A percentile compares a stretch with the other conserved stretches of the same genome.
Conservation (phyloP, 1,140 invertebrate species). For the Formica exsecta region DNA sequence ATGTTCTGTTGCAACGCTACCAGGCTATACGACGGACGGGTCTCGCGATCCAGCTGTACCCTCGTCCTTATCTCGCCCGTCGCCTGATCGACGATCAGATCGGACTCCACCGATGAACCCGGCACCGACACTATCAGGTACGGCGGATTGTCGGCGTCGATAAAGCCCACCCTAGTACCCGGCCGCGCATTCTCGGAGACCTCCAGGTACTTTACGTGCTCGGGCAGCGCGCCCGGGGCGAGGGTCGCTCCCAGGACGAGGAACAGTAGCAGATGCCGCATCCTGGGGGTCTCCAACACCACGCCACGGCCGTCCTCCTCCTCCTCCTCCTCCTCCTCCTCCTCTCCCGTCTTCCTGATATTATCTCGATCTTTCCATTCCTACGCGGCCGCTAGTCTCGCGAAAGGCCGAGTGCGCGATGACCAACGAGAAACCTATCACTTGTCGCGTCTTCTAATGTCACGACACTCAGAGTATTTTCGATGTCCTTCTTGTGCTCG, state of each 20-base stretch:
- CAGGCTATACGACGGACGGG: slow-evolving; percentile 93
- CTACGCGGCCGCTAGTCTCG: slow-evolving; percentile 62
- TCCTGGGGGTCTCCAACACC: slow-evolving; percentile 78
- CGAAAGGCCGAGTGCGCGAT: slow-evolving; percentile 42
- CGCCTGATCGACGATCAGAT: slow-evolving; percentile 94
- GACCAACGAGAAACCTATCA: not conserved
- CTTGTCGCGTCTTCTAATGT: not conserved
- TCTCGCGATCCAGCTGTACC: slow-evolving; percentile 95
- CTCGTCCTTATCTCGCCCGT: slow-evolving; percentile 97
- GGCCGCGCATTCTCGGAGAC: slow-evolving; percentile 94
- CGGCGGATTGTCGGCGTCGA: slow-evolving; percentile 91
- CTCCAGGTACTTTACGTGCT: slow-evolving; percentile 93
- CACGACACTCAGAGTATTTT: not conserved
- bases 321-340: slow-evolving; percentile 73
- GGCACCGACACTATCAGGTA: slow-evolving; percentile 95
- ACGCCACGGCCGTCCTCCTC: slow-evolving; percentile 61
- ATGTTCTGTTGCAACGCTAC: slow-evolving; percentile 95
- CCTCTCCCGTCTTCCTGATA: slow-evolving; percentile 72
- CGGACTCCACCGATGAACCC: slow-evolving; percentile 94
- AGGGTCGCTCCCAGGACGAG: slow-evolving; percentile 81
- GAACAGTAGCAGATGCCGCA: slow-evolving; percentile 81
- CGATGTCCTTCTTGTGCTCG: not conserved
- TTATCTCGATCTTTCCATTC: slow-evolving; percentile 83
- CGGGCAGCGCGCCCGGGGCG: slow-evolving; percentile 83
- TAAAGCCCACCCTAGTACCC: slow-evolving; percentile 95